phyloP scores from a whole-genome alignment of 2,888 invertebrate genomes.

The Girardia tigrina region DNA sequence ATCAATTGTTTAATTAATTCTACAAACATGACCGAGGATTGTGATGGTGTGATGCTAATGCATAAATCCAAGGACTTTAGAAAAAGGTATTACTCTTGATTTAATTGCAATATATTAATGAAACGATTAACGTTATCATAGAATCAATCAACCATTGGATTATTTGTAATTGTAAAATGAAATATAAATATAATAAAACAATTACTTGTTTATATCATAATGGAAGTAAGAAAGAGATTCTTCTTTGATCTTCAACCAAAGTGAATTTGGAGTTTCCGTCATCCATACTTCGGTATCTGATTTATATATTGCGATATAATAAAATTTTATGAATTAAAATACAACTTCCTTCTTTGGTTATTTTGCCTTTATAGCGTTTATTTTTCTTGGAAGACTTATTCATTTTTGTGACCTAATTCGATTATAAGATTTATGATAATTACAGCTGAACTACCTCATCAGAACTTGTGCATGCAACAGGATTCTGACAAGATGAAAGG shows the following conservation, averaged over 20 bases:
- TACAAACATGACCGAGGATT: too few species aligned
- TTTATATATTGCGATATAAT: not conserved
- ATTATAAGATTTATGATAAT: not conserved
- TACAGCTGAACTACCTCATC: conserved; percentile 57
- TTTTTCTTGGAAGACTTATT: conserved; percentile 5
- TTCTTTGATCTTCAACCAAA: conserved; percentile 73
- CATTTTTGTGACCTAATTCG: not conserved
- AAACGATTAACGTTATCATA: too few species aligned
- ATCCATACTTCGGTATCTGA: not conserved
- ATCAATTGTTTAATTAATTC: too few species aligned
- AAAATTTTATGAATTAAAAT: not conserved
- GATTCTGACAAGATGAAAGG: conserved; percentile 63
- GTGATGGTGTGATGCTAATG: too few species aligned
- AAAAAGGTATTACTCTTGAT: too few species aligned
- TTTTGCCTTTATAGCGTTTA: not conserved
- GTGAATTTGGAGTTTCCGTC: conserved; percentile 59
- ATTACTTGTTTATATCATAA: conserved; percentile 62
- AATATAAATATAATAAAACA: too few species aligned
- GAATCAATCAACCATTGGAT: too few species aligned
- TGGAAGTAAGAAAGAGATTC: conserved; percentile 76
- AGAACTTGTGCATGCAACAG: conserved; percentile 58
- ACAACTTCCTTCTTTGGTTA: not conserved
- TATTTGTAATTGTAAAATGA: too few species aligned
- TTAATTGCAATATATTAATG: too few species aligned
- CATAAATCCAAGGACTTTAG: too few species aligned